These are phyloP conservation scores for Ceratina australensis DNA, from an alignment of 1,140 invertebrate genomes.

Conservation along the genomic window DNA sequence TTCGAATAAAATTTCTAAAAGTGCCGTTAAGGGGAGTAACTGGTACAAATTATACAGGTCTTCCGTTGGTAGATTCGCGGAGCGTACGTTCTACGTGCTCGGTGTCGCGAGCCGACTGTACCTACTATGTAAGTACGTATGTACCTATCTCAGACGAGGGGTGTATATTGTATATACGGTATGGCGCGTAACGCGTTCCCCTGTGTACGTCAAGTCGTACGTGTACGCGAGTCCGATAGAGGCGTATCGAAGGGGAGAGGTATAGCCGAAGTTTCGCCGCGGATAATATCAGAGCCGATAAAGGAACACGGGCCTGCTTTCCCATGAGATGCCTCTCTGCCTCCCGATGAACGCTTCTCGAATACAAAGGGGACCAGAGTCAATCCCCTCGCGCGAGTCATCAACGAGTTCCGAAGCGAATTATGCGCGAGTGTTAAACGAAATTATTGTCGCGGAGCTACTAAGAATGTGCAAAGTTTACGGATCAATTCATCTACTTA, in stretches of 20 bases:
- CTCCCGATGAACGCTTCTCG: constrained; percentile 39
- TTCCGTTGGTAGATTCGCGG: background rate
- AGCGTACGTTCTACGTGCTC: constrained; percentile 31
- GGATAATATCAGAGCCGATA: constrained; percentile 58
- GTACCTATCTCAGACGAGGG: constrained; percentile 2
- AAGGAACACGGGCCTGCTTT: constrained; percentile 52
- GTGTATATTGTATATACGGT: background rate
- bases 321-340: constrained; percentile 33
- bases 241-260: constrained; percentile 5
- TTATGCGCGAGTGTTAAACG: background rate
- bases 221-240: background rate
- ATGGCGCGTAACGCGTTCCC: background rate
- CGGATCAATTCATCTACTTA: no score
- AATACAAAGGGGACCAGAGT: constrained; percentile 48
- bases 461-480: no score
- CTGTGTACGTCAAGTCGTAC: background rate
- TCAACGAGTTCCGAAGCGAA: background rate
- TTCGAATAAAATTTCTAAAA: no score
- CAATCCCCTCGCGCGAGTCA: background rate
- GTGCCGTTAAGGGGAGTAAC: no score
- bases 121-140: constrained; percentile 3
- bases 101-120: background rate
- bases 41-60: background rate
- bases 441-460: no score
- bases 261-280: constrained; percentile 43